Evolutionary conservation across 2,888 invertebrate genomes (phyloP).

Genomic region (Parnassius orleans): DNA sequence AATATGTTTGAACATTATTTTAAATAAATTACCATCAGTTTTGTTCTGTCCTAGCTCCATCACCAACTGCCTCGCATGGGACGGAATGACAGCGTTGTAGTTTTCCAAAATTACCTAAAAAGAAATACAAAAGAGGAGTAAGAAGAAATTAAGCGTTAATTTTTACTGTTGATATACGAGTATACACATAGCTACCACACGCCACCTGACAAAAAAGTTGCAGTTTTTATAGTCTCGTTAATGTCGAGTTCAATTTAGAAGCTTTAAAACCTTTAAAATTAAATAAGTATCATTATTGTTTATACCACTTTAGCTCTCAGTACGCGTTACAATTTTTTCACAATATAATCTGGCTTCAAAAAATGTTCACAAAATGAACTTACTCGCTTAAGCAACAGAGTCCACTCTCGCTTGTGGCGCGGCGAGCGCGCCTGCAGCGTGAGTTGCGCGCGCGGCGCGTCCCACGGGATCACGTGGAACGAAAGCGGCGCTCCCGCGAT

Average conservation of each 20-base stretch:
- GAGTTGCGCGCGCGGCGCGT: constrained; percentile 95
- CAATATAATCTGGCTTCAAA: too few species aligned
- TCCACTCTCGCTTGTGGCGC: constrained; percentile 91
- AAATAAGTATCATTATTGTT: too few species aligned
- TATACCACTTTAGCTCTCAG: too few species aligned
- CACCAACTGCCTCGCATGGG: constrained; percentile 94
- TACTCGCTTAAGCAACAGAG: constrained; percentile 79
- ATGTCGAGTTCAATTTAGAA: too few species aligned
- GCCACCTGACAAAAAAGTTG: too few species aligned
- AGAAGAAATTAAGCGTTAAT: too few species aligned
- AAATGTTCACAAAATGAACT: constrained; percentile 33
- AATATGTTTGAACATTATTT: too few species aligned
- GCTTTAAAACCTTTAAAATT: too few species aligned
- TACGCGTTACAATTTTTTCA: too few species aligned
- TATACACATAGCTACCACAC: too few species aligned
- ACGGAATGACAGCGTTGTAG: constrained; percentile 96
- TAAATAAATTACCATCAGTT: constrained; percentile 79
- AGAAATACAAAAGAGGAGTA: neutral
- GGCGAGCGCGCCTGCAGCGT: constrained; percentile 91
- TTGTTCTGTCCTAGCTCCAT: constrained; percentile 92
- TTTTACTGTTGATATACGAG: too few species aligned
- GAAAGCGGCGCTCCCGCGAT: constrained; percentile 96
- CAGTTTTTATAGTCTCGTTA: too few species aligned
- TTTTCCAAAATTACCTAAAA: constrained; percentile 94
- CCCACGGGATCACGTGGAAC: constrained; percentile 98